phyloP scores from a whole-genome alignment of 35 echinoderm and acorn worm species.

The Eucidaris tribuloides region DNA sequence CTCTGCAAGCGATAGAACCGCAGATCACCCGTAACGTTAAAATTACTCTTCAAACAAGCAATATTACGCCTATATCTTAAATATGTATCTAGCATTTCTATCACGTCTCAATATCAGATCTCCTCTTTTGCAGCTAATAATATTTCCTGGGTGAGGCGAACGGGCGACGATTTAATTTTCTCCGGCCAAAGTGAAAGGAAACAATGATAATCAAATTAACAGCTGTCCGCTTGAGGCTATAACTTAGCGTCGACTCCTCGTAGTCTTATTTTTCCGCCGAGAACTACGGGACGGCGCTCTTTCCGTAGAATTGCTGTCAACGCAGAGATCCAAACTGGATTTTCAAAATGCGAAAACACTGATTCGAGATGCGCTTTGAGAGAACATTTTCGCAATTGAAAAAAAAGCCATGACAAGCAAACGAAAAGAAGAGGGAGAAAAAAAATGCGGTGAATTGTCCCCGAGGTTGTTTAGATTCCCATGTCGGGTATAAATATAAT shows the following conservation, averaged over 20 bases:
- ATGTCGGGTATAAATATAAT: neutral
- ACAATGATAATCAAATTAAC: constrained; percentile 40
- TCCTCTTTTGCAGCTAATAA: constrained; percentile 38
- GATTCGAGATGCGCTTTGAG: too few species aligned
- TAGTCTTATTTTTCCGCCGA: too few species aligned
- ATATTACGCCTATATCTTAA: neutral
- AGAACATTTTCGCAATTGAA: too few species aligned
- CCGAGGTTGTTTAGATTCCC: constrained; percentile 1
- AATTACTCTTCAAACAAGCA: constrained; percentile 29
- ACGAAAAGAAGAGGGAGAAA: too few species aligned
- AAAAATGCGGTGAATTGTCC: too few species aligned
- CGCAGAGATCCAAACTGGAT: too few species aligned
- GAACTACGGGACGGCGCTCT: neutral
- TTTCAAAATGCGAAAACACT: too few species aligned
- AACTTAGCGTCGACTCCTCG: too few species aligned
- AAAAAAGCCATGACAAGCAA: too few species aligned
- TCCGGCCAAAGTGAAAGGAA: constrained; percentile 29
- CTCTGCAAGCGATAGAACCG: too few species aligned
- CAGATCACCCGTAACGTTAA: too few species aligned
- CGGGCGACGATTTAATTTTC: constrained; percentile 34
- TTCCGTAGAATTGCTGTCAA: too few species aligned
- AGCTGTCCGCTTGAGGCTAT: constrained; percentile 31
- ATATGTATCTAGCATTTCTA: constrained; percentile 25
- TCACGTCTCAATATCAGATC: constrained; percentile 20
- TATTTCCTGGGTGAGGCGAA: constrained; percentile 23